These are phyloP conservation scores for Cuculus canorus DNA, from an alignment of 2,797 vertebrate genomes.

Conservation along the genomic window DNA sequence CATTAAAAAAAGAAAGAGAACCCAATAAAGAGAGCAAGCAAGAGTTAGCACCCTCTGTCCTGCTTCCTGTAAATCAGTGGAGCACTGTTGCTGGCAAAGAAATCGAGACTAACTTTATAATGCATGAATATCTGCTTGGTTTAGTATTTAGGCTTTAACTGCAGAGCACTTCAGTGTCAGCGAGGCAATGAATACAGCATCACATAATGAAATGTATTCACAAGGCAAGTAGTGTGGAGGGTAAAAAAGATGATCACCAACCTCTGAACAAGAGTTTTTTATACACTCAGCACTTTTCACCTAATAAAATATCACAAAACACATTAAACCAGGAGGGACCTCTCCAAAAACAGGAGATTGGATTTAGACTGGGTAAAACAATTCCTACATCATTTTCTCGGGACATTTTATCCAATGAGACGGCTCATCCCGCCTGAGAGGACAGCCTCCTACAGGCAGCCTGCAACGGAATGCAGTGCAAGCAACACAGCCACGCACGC, in stretches of 20 bases:
- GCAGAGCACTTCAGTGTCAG: slow-evolving; percentile 59
- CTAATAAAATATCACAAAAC: slow-evolving; percentile 51
- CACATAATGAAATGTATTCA: slow-evolving; percentile 66
- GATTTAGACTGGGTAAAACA: slow-evolving; percentile 23
- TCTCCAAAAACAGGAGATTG: slow-evolving; percentile 34
- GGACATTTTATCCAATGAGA: not conserved
- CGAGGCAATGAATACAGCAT: slow-evolving; percentile 56
- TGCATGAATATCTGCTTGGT: slow-evolving; percentile 47
- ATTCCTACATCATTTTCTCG: not conserved
- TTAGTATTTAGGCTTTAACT: slow-evolving; percentile 54
- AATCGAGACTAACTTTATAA: slow-evolving; percentile 27
- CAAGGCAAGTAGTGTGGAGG: slow-evolving; percentile 33
- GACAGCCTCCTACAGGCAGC: not conserved
- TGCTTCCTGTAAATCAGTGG: not conserved
- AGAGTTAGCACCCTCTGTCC: not conserved
- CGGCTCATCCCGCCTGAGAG: not conserved
- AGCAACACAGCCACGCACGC: not conserved
- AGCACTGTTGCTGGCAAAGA: slow-evolving; percentile 4
- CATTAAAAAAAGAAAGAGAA: not conserved
- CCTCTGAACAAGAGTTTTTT: slow-evolving; percentile 23
- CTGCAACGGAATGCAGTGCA: not conserved
- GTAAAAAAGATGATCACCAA: slow-evolving; percentile 48
- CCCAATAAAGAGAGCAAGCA: slow-evolving; percentile 25
- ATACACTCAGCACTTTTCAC: slow-evolving; percentile 60
- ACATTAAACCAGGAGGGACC: slow-evolving; percentile 24